Base-by-base conservation (phyloP, 2,113 vertebrate species). In the Aleadryas rufinucha region DNA sequence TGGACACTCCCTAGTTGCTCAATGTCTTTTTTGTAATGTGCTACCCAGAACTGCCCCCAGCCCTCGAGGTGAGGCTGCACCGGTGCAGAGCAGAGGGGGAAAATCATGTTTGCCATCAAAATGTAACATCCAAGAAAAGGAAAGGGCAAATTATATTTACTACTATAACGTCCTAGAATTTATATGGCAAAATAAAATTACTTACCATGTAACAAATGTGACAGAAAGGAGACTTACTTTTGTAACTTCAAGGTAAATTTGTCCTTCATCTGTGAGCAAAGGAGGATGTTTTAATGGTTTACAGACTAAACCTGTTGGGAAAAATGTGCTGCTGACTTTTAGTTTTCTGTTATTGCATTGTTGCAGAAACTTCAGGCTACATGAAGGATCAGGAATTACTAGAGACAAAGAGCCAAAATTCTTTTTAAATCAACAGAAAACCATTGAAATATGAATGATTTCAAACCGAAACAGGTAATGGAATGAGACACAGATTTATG, bases 51-150 rank as follows among this genome's bases (percentile, higher is more conserved):
- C 16, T 76, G 52, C 13, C 20, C 20, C 21, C 35, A 31, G 44
- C 1, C 21, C 16, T 35, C 0, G 0, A 50, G 21, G 9, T 42
- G 37, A 68, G 31, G 26, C 31, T 10, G 21, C 31, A 2, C 16
- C 52, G 27, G 14, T 22, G 63, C 33, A 77, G 27, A 68, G 14
- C 44, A 50, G 35, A 68, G 21, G 0, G 0, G 11, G 7, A 49
- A 35, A 52, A 31, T 60, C 45, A 16, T 9, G 7, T 59, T 33
- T 75, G 23, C 7, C 5, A 4, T 10, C 14, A 56, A 89, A 72
- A 47, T 9, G 27, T 35, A 44, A 35, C 4, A 52, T 22, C 30
- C 65, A 49, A 66, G 19, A 63, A 83, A 60, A 83, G 3, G 16
- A 52, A 91, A 87, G 16, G 9, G 23, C 4, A 47, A 77, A 47